Percentiles rank a stretch among this genome's conserved stretches.
Evolutionary conservation across 2,888 invertebrate genomes (phyloP).

Genomic region (Lasioglossum pauxillum): DNA sequence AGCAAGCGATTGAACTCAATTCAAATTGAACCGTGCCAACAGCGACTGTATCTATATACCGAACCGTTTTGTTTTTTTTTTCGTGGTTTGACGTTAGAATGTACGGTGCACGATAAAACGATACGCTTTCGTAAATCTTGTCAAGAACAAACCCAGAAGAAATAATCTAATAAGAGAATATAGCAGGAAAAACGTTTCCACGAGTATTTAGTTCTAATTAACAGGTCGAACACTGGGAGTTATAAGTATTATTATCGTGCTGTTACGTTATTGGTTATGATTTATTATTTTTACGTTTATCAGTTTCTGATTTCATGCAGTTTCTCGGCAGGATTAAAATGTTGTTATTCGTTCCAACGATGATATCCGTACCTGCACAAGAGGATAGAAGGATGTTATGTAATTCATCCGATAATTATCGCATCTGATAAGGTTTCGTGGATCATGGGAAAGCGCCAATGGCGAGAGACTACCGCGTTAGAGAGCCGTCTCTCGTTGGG

Average conservation of each 20-base stretch:
- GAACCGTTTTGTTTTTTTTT: not conserved
- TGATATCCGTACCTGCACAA: not conserved
- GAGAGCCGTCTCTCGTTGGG: too few relatives aligned
- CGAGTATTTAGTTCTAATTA: not conserved
- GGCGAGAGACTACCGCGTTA: not conserved
- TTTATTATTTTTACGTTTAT: not conserved
- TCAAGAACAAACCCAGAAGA: not conserved
- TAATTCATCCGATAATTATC: slow-evolving; percentile 5
- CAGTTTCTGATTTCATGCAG: not conserved
- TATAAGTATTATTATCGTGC: not conserved
- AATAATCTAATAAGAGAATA: not conserved
- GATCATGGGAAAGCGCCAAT: not conserved
- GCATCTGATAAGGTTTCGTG: not conserved
- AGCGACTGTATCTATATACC: not conserved
- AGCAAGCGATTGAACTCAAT: slow-evolving; percentile 47
- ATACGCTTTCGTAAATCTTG: not conserved
- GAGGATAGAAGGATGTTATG: not conserved
- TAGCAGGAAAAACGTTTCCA: not conserved
- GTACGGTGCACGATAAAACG: not conserved
- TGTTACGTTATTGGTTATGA: not conserved
- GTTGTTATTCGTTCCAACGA: not conserved
- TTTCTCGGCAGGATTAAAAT: not conserved
- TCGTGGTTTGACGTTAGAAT: not conserved
- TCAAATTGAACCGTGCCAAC: slow-evolving; percentile 7
- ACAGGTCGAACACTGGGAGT: too few relatives aligned